phyloP scores from a whole-genome alignment of 2,888 invertebrate genomes.

The Macaria liturata region DNA sequence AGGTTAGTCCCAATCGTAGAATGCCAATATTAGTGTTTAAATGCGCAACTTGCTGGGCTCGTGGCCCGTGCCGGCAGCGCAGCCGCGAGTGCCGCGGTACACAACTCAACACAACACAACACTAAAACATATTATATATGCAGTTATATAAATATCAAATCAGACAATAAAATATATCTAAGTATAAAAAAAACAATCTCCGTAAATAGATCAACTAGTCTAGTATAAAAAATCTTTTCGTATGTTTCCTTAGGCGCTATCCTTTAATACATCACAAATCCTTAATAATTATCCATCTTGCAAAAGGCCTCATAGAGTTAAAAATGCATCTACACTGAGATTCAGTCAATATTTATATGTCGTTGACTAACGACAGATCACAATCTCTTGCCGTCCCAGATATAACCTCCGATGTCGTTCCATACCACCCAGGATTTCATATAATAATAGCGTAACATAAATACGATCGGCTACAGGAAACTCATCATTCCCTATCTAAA shows the following conservation, averaged over 20 bases:
- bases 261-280: slow-evolving; percentile 84
- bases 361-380: slow-evolving; percentile 83
- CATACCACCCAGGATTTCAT: slow-evolving; percentile 74
- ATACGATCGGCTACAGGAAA: slow-evolving; percentile 82
- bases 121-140: slow-evolving; percentile 77
- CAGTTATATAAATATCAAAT: slow-evolving; percentile 80
- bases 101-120: slow-evolving; percentile 83
- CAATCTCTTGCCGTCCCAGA: slow-evolving; percentile 82
- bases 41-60: slow-evolving; percentile 69
- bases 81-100: slow-evolving; percentile 45
- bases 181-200: slow-evolving; percentile 84
- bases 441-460: slow-evolving; percentile 62
- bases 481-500: slow-evolving; percentile 81
- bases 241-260: slow-evolving; percentile 84
- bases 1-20: slow-evolving; percentile 84
- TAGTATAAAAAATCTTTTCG: slow-evolving; percentile 84
- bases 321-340: slow-evolving; percentile 84
- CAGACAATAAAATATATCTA: slow-evolving; percentile 83
- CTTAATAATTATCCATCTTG: slow-evolving; percentile 83
- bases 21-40: slow-evolving; percentile 83
- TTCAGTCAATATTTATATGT: slow-evolving; percentile 84
- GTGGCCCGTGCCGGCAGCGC: no score
- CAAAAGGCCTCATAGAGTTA: slow-evolving; percentile 83
- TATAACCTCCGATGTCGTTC: slow-evolving; percentile 75
- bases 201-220: slow-evolving; percentile 83